Conservation (phyloP, 2,797 vertebrate species). For the Oreochromis grahami region DNA sequence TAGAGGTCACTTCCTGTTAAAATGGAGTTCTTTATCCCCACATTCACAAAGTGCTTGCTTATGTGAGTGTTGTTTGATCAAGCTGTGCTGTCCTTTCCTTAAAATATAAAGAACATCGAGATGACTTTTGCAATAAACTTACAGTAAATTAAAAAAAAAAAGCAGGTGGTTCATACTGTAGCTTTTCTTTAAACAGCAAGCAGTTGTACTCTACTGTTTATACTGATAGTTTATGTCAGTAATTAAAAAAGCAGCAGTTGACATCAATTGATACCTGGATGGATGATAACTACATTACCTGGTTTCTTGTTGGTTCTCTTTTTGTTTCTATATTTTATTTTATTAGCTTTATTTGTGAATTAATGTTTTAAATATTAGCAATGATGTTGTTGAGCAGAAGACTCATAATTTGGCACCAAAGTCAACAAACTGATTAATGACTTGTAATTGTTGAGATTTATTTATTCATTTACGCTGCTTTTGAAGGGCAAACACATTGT, state of each 20-base stretch:
- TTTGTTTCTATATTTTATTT: not conserved
- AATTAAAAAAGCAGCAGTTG: not conserved
- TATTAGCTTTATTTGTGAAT: not conserved
- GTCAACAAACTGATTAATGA: not conserved
- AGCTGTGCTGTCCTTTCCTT: not conserved
- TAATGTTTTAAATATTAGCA: not conserved
- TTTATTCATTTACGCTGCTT: not conserved
- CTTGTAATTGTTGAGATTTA: not conserved
- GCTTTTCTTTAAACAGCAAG: not conserved
- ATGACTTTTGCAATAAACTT: not conserved
- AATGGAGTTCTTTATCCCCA: not conserved
- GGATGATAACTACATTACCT: not conserved
- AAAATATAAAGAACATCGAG: not conserved
- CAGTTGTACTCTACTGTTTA: not conserved
- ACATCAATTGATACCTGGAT: not conserved
- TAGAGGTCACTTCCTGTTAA: not conserved
- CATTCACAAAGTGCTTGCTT: not conserved
- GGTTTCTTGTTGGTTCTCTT: not conserved
- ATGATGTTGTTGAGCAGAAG: not conserved
- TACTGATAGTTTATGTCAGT: not conserved
- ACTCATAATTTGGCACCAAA: not conserved
- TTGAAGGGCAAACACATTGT: not conserved
- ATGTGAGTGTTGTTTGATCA: not conserved
- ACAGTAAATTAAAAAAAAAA: accelerated
- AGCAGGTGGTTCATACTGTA: not conserved